phyloP scores from a whole-genome alignment of 1,140 invertebrate genomes.

The Eulimnadia texana region DNA sequence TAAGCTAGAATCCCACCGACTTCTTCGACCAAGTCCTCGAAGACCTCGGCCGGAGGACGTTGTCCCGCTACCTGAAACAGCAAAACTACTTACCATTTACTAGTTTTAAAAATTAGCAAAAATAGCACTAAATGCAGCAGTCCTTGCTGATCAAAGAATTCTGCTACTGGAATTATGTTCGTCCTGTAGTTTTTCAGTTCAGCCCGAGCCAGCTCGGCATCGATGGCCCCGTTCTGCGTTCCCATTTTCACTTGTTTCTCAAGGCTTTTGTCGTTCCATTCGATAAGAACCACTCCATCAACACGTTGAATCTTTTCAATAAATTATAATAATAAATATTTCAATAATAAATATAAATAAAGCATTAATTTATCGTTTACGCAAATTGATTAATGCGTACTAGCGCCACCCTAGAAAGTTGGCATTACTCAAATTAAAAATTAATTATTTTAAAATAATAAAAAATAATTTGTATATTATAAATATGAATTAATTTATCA shows the following conservation, averaged over 20 bases:
- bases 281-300: conserved; percentile 66
- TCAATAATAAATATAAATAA: not conserved
- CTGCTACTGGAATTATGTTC: conserved; percentile 73
- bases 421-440: not conserved
- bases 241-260: conserved; percentile 80
- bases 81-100: not conserved
- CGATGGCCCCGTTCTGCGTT: conserved; percentile 69
- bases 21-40: conserved; percentile 22
- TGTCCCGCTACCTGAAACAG: conserved; percentile 21
- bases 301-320: conserved; percentile 64
- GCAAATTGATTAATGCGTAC: too few species aligned
- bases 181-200: conserved; percentile 76
- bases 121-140: conserved; percentile 61
- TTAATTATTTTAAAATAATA: too few species aligned
- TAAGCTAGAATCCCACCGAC: conserved; percentile 19
- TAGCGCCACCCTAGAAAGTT: too few species aligned
- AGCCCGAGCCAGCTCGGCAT: conserved; percentile 66
- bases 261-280: conserved; percentile 66
- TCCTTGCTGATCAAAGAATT: conserved; percentile 73
- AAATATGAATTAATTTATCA: too few species aligned
- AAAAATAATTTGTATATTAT: too few species aligned
- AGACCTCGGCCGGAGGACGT: conserved; percentile 21
- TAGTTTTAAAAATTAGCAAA: not conserved
- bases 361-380: too few species aligned
- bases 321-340: not conserved